These are phyloP conservation scores for Procambarus clarkii DNA, from an alignment of 1,140 invertebrate genomes.

Conservation along the genomic window DNA sequence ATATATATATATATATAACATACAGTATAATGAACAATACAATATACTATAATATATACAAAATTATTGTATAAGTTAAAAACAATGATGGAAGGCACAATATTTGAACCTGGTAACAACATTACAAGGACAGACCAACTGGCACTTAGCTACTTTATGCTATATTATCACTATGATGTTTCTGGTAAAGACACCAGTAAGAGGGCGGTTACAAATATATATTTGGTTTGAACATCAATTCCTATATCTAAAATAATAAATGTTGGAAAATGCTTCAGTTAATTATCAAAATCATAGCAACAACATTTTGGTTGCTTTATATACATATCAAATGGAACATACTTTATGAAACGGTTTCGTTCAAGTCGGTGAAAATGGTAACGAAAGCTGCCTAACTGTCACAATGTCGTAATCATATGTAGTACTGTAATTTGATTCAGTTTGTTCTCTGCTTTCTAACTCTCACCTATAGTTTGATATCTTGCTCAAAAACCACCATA, in stretches of 20 bases:
- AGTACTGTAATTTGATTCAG: conserved; percentile 1
- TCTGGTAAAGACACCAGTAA: background rate
- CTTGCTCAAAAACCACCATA: conserved; percentile 1
- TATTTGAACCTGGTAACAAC: background rate
- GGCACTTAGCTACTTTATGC: background rate
- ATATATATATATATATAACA: too few relatives aligned
- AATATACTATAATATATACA: too few relatives aligned
- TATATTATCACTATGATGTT: background rate
- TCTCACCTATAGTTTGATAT: conserved; percentile 27
- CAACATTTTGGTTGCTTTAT: background rate
- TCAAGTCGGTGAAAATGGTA: background rate
- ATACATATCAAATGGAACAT: background rate
- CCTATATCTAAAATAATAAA: background rate
- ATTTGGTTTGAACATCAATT: background rate
- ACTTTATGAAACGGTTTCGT: background rate
- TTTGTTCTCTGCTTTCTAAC: background rate
- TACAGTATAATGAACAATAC: too few relatives aligned
- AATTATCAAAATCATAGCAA: background rate
- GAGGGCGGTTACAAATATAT: background rate
- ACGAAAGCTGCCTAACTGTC: background rate
- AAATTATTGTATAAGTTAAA: background rate
- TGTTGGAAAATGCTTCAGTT: background rate
- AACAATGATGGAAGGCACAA: background rate
- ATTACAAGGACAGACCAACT: background rate
- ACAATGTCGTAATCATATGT: background rate